These are phyloP conservation scores for Mastigias papua DNA, from an alignment of 30 jellyfish, hydroid and myxozoan genomes.

Conservation along the genomic window DNA sequence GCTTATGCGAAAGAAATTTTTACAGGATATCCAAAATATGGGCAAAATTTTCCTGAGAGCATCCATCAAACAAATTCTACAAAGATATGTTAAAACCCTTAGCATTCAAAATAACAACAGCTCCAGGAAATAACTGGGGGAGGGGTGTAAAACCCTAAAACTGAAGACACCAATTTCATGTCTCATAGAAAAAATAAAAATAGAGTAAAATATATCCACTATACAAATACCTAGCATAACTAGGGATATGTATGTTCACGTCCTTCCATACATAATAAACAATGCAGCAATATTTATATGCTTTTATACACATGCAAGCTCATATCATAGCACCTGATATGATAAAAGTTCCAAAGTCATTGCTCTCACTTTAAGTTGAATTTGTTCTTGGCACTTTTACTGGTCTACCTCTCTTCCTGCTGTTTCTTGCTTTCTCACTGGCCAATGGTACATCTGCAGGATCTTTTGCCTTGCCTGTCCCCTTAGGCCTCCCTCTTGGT, in stretches of 20 bases:
- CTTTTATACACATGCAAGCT: neutral
- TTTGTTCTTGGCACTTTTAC: neutral
- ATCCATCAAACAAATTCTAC: too few species aligned
- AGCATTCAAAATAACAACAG: neutral
- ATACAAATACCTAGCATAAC: neutral
- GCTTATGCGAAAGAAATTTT: too few species aligned
- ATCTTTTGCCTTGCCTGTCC: conserved; percentile 25
- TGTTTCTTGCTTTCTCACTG: conserved; percentile 54
- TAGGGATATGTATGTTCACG: neutral
- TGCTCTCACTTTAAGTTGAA: neutral
- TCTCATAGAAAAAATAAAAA: neutral
- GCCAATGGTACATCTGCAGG: conserved; percentile 67
- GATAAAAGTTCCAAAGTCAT: neutral
- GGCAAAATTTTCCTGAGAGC: too few species aligned
- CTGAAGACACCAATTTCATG: too few species aligned
- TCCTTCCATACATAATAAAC: neutral
- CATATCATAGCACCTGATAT: neutral
- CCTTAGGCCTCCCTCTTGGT: conserved; percentile 70
- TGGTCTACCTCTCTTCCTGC: conserved; percentile 58
- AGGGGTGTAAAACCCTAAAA: too few species aligned
- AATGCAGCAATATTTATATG: neutral
- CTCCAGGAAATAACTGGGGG: neutral
- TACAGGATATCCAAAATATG: too few species aligned
- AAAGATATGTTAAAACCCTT: neutral
- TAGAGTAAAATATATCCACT: neutral